Evolutionary conservation across 2,888 invertebrate species (phyloP).

Genomic region (Zaprionus lineosus): DNA sequence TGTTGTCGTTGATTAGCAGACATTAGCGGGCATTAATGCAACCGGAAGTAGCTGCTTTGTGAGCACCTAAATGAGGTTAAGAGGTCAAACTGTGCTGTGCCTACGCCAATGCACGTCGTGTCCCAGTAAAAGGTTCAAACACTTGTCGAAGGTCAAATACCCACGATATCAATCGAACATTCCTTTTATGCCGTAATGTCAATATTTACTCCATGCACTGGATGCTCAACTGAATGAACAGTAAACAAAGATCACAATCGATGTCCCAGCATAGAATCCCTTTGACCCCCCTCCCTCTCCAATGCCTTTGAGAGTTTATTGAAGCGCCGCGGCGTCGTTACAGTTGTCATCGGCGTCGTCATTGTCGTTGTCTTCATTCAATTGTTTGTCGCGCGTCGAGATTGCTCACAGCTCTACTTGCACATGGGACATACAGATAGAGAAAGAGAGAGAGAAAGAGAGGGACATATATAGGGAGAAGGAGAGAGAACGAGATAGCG

Average conservation of each 20-base stretch:
- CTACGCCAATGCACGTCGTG: conserved; percentile 21
- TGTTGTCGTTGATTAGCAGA: conserved; percentile 44
- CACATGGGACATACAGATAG: too few relatives aligned
- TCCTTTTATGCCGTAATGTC: conserved; percentile 2
- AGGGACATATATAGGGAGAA: too few relatives aligned
- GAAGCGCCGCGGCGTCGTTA: conserved; percentile 40
- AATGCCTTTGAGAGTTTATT: conserved; percentile 23
- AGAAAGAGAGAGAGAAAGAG: too few relatives aligned
- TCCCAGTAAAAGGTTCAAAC: conserved; percentile 42
- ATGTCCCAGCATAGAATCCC: conserved; percentile 8
- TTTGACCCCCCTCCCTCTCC: neutral
- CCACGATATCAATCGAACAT: conserved; percentile 2
- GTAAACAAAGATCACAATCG: conserved; percentile 38
- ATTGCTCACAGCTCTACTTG: conserved; percentile 67
- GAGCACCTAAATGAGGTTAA: conserved; percentile 49
- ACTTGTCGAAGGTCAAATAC: conserved; percentile 13
- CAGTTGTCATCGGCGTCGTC: conserved; percentile 18
- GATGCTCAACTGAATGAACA: conserved; percentile 12
- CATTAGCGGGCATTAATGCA: conserved; percentile 55
- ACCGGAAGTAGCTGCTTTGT: conserved; percentile 43
- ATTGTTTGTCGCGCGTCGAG: conserved; percentile 72
- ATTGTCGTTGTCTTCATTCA: conserved; percentile 53
- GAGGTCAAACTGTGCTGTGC: conserved; percentile 39
- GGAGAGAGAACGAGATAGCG: conserved; percentile 36
- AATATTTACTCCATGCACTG: conserved; percentile 39